Conservation (phyloP, 2,888 invertebrate species). For the Crossocerus cetratus region DNA sequence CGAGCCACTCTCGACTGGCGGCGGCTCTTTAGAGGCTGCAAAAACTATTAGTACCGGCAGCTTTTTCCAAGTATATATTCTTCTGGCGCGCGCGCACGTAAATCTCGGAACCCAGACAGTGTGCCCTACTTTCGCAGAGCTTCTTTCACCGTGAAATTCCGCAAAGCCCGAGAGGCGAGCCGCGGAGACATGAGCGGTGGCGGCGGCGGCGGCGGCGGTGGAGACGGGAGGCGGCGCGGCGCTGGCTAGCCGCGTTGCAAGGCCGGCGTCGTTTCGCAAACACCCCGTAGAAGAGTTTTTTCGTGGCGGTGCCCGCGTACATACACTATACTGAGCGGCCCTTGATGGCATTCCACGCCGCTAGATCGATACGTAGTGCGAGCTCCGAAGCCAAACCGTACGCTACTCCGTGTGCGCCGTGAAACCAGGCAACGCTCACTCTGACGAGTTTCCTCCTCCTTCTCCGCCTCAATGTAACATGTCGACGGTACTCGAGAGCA, state of each 20-base stretch:
- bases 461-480: neutral
- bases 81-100: neutral
- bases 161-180: conserved; percentile 8
- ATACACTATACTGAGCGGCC: no score
- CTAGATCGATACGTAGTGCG: conserved; percentile 67
- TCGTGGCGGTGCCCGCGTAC: conserved; percentile 32
- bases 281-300: conserved; percentile 30
- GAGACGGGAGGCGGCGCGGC: neutral
- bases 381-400: conserved; percentile 68
- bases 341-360: conserved; percentile 51
- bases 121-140: neutral
- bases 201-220: neutral
- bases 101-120: conserved; percentile 6
- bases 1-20: neutral
- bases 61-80: neutral
- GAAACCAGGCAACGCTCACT: conserved; percentile 39
- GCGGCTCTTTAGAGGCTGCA: neutral
- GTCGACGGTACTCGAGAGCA: no score
- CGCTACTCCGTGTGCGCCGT: conserved; percentile 28
- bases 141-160: conserved; percentile 3
- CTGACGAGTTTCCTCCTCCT: conserved; percentile 4
- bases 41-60: neutral
- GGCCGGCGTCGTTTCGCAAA: conserved; percentile 22
- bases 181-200: conserved; percentile 7
- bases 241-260: neutral